Evolutionary conservation across 2,888 invertebrate species (phyloP).

Genomic region (Nomada lathburiana): DNA sequence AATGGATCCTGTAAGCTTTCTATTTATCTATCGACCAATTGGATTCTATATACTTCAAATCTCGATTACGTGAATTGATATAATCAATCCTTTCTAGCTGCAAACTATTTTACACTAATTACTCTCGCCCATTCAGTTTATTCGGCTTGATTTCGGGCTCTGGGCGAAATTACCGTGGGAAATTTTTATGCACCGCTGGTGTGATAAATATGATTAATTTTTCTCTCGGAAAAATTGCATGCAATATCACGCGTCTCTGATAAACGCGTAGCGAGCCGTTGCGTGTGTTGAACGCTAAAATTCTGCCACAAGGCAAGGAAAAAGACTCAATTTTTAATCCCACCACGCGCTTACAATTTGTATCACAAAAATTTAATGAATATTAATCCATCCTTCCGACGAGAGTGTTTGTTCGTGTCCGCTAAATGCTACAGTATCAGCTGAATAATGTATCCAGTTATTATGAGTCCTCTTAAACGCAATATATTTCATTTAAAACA

Average conservation of each 20-base stretch:
- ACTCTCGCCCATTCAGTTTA: conserved; percentile 17
- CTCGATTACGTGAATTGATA: neutral
- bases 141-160: neutral
- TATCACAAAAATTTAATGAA: neutral
- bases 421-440: neutral
- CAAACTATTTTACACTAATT: conserved; percentile 37
- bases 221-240: conserved; percentile 26
- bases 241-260: neutral
- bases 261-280: conserved; percentile 1
- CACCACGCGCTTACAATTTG: neutral
- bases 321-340: conserved; percentile 7
- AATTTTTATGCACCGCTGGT: conserved; percentile 8
- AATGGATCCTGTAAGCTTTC: conserved; percentile 22
- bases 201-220: conserved; percentile 30
- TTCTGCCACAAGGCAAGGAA: neutral
- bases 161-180: conserved; percentile 8
- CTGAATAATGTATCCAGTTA: neutral
- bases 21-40: conserved; percentile 22
- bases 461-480: too few relatives aligned
- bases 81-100: neutral
- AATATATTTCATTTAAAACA: too few relatives aligned
- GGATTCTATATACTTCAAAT: conserved; percentile 37
- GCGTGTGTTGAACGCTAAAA: neutral
- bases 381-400: too few relatives aligned
- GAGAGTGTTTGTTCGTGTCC: too few relatives aligned